Conservation (phyloP, 2,113 vertebrate genomes). For the Marcusenius ussheri region DNA sequence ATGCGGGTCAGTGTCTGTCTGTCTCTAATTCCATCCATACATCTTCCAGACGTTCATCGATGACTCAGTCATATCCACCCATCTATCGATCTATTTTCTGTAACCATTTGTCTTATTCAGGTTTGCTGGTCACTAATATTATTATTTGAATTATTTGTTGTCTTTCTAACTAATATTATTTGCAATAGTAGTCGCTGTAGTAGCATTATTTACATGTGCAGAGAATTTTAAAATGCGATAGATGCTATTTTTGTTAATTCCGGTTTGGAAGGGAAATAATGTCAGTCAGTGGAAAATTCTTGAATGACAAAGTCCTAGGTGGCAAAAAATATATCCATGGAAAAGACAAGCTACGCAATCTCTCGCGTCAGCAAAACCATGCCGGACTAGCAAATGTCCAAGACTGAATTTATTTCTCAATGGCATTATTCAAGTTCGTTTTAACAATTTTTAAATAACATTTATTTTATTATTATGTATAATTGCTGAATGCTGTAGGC, state of each 20-base stretch:
- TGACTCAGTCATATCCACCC: neutral
- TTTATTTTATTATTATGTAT: neutral
- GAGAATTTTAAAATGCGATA: neutral
- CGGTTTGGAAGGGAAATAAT: neutral
- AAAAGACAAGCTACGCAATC: neutral
- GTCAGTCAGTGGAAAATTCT: neutral
- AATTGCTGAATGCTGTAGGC: neutral
- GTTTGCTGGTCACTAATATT: neutral
- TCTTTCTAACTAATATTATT: neutral
- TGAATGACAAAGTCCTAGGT: neutral
- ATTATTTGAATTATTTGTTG: neutral
- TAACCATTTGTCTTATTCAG: neutral
- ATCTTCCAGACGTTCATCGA: neutral
- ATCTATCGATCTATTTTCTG: neutral
- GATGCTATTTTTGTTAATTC: neutral
- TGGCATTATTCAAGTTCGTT: neutral
- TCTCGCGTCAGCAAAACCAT: neutral
- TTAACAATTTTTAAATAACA: neutral
- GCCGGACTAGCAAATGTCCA: neutral
- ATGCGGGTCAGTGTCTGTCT: neutral
- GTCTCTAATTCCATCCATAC: neutral
- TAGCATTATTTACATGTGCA: neutral
- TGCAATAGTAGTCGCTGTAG: neutral
- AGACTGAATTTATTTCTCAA: neutral
- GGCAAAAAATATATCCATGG: neutral